These are phyloP conservation scores for Rhopalosiphum padi DNA, from an alignment of 1,140 invertebrate genomes.

Conservation along the genomic window DNA sequence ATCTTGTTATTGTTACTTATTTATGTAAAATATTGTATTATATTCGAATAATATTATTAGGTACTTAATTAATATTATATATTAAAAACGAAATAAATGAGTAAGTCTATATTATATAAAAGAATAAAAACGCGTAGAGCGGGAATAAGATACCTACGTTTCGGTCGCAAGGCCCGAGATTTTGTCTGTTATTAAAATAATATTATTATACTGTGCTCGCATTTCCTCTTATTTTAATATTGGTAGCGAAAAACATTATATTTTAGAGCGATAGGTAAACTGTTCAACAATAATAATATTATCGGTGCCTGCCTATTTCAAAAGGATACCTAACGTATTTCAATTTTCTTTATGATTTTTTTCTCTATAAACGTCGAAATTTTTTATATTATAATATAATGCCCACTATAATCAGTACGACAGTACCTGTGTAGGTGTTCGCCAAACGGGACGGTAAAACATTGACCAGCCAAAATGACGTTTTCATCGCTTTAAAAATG, in stretches of 20 bases:
- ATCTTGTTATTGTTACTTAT: conserved; percentile 52
- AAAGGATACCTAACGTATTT: background rate
- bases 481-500: background rate
- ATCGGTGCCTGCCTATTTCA: conserved; percentile 3
- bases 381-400: background rate
- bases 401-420: background rate
- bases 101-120: conserved; percentile 19
- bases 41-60: conserved; percentile 49
- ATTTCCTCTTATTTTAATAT: conserved; percentile 49
- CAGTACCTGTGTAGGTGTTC: background rate
- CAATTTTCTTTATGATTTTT: conserved; percentile 13
- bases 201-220: background rate
- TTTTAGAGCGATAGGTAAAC: conserved; percentile 20
- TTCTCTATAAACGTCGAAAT: background rate
- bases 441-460: background rate
- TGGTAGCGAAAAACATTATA: conserved; percentile 14
- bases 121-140: conserved; percentile 11
- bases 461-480: background rate
- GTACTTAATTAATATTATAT: conserved; percentile 9
- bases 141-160: background rate
- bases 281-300: background rate
- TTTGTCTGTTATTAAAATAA: background rate
- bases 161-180: background rate
- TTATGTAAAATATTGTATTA: conserved; percentile 53
- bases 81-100: conserved; percentile 33